Base-by-base conservation (phyloP, 2,888 invertebrate species). In the Papilio demoleus region DNA sequence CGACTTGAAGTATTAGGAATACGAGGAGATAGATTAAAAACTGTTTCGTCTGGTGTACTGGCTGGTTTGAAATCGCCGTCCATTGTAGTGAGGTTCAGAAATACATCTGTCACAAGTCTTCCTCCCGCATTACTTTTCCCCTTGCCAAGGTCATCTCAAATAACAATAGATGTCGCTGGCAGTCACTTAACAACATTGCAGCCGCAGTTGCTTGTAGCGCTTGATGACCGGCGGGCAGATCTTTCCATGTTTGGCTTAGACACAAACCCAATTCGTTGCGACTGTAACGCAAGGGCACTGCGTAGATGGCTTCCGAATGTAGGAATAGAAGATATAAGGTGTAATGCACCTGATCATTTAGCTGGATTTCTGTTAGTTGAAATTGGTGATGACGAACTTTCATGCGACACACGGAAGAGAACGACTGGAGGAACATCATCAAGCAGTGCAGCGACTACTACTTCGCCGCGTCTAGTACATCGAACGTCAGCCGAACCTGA, bases 41-140 rank as follows among this genome's bases (percentile, higher is more conserved):
- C 95, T 8, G 94, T 98, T 3, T 96, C 97, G 0, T 96, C 97
- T 0, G 97, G 97, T 67, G 96, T 97, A 0, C 86, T 98, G 65
- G 97, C 97, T 0, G 97, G 97, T 6, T 91, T 97, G 1, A 96
- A 97, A 80, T 95, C 95, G 22, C 94, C 94, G 14, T 86, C 94
- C 12, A 93, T 98, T 1, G 93, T 92, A 0, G 94, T 98, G n/a
- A 94, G 95, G 67, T 90, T 98, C 61, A 94, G 95, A 62, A 97
- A 97, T 78, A 97, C 98, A 0, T 97, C 97, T 0, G 87, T 98
- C 8, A 94, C 94, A 14, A 93, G 94, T 12, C 88, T 98, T 65
- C 97, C 97, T 0, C 96, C 97, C 4, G 96, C 97, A 0, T 84
- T 98, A 24, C 94, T 98, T 69, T 97, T 97, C 81, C 97, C 98